These are phyloP conservation scores for Drosophila ficusphila DNA, from an alignment of 1,140 invertebrate species.

Conservation along the genomic window DNA sequence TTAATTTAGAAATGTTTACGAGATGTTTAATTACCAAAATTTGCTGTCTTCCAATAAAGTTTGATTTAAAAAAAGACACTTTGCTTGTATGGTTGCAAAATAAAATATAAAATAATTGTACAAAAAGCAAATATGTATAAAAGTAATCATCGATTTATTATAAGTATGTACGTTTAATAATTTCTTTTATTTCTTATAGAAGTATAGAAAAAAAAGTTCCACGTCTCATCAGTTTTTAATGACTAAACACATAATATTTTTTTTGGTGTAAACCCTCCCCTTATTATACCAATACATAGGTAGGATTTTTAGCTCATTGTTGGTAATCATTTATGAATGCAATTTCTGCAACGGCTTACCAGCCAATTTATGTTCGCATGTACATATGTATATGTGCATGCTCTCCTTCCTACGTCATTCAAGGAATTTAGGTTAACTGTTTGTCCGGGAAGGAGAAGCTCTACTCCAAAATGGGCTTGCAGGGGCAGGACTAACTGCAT, in stretches of 20 bases:
- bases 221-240: no score
- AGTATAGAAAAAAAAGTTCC: no score
- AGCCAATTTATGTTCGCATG: neutral
- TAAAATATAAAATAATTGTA: no score
- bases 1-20: neutral
- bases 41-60: neutral
- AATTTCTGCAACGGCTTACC: neutral
- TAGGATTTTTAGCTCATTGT: neutral
- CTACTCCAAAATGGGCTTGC: neutral
- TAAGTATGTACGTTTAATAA: no score
- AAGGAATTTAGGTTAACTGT: constrained; percentile 25
- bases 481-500: constrained; percentile 2
- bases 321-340: neutral
- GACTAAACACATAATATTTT: no score
- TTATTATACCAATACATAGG: neutral
- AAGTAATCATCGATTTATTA: no score
- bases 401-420: constrained; percentile 1
- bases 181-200: no score
- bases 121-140: no score
- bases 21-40: neutral
- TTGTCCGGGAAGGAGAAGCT: constrained; percentile 5
- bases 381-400: neutral
- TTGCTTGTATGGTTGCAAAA: no score
- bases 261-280: no score
- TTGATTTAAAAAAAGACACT: no score